Evolutionary conservation across 2,888 invertebrate species (phyloP), one percentile per base, ranked within the genome.

Genomic region (Rotaria magnacalcarata): DNA sequence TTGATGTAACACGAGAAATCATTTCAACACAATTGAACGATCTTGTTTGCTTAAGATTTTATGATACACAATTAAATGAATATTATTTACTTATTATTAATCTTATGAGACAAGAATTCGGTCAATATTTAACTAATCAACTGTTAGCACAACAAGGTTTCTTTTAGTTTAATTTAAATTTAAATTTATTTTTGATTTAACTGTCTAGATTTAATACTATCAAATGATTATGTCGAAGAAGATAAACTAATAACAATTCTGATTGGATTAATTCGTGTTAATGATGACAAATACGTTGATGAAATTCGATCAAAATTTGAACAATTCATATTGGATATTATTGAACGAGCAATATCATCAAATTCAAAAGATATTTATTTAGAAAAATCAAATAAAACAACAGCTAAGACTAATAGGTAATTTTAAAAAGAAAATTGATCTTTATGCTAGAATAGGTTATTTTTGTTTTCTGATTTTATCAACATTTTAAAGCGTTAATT

Each of bases 51-150:
- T 90, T 54, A 90, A 94, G 97, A 89, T 96, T 99, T 92, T 92
- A 99, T 87, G 95, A 96, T 87, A 96, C 96, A 87, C 98, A 99
- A 91, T 93, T 99, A 85, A 94, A 94, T 87, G 99, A 99, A 93
- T 95, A 98, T 94, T 95, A 96, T 89, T 94, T 95, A 90, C 93
- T 97, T 41, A 97, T 99, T 88, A 96, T 97, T 90, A 96, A 96
- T 92, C 96, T 99, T 96, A 93, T 99, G 88, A 94, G 94, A 87
- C 95, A 95, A 86, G 99, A 99, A 91, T 97, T 98, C 91, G 94
- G 80, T 4, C 80, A 80, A 80, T 41, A 21, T 80, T 47, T 80
- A 47, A 43, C 47, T 47, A 24, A n/a, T 21, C 24, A 47, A 47
- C n/a, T 80, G 43, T 11, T 24, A 43, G 27, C 11, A 27, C 67